Conservation (phyloP, 2,888 invertebrate species). For the Epistrophella euchroma region DNA sequence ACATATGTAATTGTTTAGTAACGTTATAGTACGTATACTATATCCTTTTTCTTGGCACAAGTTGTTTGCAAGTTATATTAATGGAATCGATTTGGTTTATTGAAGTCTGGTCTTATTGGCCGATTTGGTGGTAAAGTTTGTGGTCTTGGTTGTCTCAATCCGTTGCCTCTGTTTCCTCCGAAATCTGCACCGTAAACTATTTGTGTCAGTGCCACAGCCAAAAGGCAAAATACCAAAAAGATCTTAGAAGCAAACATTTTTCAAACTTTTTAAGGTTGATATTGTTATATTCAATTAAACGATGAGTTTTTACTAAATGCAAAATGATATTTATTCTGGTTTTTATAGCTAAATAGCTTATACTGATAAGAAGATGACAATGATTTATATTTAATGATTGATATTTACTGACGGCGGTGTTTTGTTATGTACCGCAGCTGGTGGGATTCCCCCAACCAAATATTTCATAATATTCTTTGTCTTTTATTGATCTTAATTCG, state of each 20-base stretch:
- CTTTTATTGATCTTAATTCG: neutral
- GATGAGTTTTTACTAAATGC: neutral
- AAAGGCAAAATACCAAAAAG: slow-evolving; percentile 47
- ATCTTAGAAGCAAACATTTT: slow-evolving; percentile 59
- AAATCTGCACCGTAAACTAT: slow-evolving; percentile 23
- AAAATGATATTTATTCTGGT: neutral
- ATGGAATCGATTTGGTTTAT: neutral
- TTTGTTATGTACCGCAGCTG: neutral
- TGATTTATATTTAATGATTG: neutral
- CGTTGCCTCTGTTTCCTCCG: slow-evolving; percentile 30
- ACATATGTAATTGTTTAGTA: too few relatives aligned
- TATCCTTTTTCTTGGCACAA: neutral
- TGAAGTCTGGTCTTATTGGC: slow-evolving; percentile 49
- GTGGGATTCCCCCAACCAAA: neutral
- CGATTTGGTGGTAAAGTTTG: slow-evolving; percentile 61
- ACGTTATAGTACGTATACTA: too few relatives aligned
- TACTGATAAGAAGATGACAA: slow-evolving; percentile 8
- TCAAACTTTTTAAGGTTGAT: neutral
- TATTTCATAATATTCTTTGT: neutral
- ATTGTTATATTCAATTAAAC: neutral
- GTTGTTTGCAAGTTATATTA: neutral
- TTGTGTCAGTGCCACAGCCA: slow-evolving; percentile 53
- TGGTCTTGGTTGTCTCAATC: slow-evolving; percentile 40
- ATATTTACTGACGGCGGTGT: neutral
- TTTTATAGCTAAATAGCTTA: slow-evolving; percentile 1